Percentiles rank a stretch among this genome's conserved stretches.
Evolutionary conservation across 2,888 invertebrate species (phyloP).

Genomic region (Eupelmus urozonus): DNA sequence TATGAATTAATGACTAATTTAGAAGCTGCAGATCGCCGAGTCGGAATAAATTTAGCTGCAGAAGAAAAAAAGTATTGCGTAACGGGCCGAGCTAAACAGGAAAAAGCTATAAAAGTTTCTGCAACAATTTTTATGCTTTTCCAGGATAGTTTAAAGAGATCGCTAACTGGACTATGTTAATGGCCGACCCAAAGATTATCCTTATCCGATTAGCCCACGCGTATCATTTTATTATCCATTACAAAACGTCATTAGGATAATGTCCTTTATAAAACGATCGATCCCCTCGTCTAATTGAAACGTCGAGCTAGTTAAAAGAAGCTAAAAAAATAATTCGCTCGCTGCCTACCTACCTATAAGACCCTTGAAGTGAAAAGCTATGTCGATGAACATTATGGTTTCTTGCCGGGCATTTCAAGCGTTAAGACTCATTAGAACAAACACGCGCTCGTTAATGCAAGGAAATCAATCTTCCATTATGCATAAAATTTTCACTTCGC

Average conservation of each 20-base stretch:
- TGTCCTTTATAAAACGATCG: too few relatives aligned
- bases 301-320: neutral
- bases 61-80: neutral
- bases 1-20: neutral
- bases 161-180: too few relatives aligned
- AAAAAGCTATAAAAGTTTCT: neutral
- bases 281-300: too few relatives aligned
- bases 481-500: conserved; percentile 47
- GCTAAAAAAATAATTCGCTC: neutral
- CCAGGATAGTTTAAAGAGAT: too few relatives aligned
- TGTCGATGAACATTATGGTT: too few relatives aligned
- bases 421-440: conserved; percentile 29
- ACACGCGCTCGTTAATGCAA: conserved; percentile 45
- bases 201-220: too few relatives aligned
- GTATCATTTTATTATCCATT: too few relatives aligned
- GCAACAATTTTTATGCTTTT: neutral
- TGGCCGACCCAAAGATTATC: too few relatives aligned
- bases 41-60: neutral
- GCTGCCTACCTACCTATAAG: neutral
- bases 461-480: conserved; percentile 24
- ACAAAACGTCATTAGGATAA: too few relatives aligned
- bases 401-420: conserved; percentile 17
- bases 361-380: conserved; percentile 31
- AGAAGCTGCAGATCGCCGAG: neutral
- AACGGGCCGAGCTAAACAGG: neutral